Conservation (phyloP, 2,113 vertebrate species). For the Motacilla tschutschensis region DNA sequence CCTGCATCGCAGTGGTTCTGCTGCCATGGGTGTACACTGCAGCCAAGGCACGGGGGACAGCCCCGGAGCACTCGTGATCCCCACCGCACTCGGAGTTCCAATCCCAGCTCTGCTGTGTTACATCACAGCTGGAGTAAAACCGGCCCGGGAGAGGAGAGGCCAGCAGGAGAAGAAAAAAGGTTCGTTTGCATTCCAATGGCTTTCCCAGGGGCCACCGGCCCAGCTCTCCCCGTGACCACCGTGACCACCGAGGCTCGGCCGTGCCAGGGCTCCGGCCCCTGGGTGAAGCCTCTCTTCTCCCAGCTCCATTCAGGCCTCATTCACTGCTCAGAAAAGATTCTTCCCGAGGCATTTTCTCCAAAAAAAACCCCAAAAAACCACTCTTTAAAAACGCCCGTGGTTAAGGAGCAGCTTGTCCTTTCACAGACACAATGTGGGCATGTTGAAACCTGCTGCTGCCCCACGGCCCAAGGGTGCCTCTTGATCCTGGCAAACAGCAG, state of each 20-base stretch:
- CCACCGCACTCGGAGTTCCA: background rate
- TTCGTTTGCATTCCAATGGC: conserved; percentile 19
- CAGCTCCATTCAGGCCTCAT: background rate
- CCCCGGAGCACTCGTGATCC: background rate
- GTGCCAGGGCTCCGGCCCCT: background rate
- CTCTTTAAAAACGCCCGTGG: background rate
- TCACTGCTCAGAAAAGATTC: conserved; percentile 9
- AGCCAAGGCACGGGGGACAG: background rate
- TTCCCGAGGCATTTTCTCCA: background rate
- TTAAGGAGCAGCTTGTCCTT: conserved; percentile 45
- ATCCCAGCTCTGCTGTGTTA: background rate
- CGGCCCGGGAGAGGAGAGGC: background rate
- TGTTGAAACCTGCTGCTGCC: conserved; percentile 18
- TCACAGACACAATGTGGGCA: conserved; percentile 13
- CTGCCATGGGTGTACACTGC: background rate
- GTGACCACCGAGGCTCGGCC: background rate
- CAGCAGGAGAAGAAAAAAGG: background rate
- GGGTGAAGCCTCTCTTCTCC: conserved; percentile 12
- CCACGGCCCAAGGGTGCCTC: background rate
- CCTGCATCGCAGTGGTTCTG: background rate
- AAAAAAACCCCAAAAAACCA: background rate
- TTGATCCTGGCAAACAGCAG: background rate
- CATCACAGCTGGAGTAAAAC: background rate
- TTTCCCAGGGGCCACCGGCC: background rate
- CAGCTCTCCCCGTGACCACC: background rate